Evolutionary conservation across 2,113 vertebrate species (phyloP).

Genomic region (Alethe castanea): DNA sequence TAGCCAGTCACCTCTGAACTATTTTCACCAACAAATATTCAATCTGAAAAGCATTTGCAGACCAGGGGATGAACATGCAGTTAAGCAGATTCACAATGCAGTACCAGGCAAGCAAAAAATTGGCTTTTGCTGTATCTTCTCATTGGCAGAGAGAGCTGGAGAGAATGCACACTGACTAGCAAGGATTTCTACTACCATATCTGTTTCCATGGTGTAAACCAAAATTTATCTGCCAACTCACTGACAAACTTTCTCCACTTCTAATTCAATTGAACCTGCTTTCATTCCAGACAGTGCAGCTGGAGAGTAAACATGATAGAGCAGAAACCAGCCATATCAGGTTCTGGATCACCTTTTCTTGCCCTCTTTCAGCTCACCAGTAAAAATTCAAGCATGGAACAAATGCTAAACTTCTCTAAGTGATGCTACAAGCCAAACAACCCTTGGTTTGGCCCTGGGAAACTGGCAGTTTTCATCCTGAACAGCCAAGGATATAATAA

Average conservation of each 20-base stretch:
- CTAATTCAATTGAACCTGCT: background rate
- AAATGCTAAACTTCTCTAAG: background rate
- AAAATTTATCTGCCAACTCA: constrained; percentile 33
- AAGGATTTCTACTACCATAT: constrained; percentile 1
- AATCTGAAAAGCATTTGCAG: background rate
- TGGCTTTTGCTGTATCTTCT: background rate
- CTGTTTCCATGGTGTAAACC: constrained; percentile 6
- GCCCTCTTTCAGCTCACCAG: constrained; percentile 5
- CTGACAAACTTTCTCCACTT: constrained; percentile 43
- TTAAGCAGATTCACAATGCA: background rate
- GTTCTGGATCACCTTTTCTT: constrained; percentile 44
- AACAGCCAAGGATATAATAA: background rate
- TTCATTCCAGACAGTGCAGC: background rate
- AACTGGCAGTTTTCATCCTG: background rate
- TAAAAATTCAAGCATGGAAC: constrained; percentile 13
- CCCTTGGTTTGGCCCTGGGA: background rate
- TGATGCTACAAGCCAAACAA: background rate
- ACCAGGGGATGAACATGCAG: background rate
- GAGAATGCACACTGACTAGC: background rate
- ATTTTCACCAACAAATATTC: background rate
- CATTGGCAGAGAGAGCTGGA: background rate
- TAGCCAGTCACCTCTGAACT: constrained; percentile 2
- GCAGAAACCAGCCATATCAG: constrained; percentile 10
- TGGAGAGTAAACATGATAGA: constrained; percentile 17
- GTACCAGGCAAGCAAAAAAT: background rate